Evolutionary conservation across 2,797 vertebrate species (phyloP), one percentile per base, ranked within the genome.

Genomic region (Xiphophorus birchmanni): DNA sequence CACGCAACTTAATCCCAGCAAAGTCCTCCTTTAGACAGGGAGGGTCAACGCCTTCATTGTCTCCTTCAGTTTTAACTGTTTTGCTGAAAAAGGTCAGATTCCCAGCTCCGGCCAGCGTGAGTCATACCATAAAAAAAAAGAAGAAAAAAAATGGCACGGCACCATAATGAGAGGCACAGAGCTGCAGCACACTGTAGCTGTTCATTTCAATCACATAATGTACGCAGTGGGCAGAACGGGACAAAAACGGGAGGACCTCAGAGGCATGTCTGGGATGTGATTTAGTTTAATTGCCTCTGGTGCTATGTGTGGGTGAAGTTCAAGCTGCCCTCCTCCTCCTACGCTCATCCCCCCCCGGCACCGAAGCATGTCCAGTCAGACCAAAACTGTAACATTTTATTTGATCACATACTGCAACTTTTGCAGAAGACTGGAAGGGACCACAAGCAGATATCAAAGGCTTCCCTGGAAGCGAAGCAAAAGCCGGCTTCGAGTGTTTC

Each of bases 161-260:
- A 72, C 86, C 86, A 86, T 90, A 93, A 94, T 90, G 91, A 93
- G 71, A 94, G 89, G n/a, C 90, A 83, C 82, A 82, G 76, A 82
- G 77, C 82, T 74, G 83, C 79, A 87, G 83, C 71, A 73, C 40
- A 9, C 76, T 85, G 82, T 48, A 80, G 87, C 87, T 86, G 80
- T 81, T 90, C 87, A 87, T 91, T 93, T 90, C 81, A 85, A 87
- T 89, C 86, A 86, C 87, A 86, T 78, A 94, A 93, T 60, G 88
- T 82, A 93, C 92, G 90, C 74, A 65, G 60, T 13, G 58, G 90
- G 91, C 91, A 93, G 84, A 74, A 73, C 82, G 75, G 82, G 84
- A 87, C 82, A 79, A 89, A 88, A 88, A 88, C 29, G 75, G 75
- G 77, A 86, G 79, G 87, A 85, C 82, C 79, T 89, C 87, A 80